phyloP scores from a whole-genome alignment of 2,797 vertebrate genomes.

The Echiichthys vipera region DNA sequence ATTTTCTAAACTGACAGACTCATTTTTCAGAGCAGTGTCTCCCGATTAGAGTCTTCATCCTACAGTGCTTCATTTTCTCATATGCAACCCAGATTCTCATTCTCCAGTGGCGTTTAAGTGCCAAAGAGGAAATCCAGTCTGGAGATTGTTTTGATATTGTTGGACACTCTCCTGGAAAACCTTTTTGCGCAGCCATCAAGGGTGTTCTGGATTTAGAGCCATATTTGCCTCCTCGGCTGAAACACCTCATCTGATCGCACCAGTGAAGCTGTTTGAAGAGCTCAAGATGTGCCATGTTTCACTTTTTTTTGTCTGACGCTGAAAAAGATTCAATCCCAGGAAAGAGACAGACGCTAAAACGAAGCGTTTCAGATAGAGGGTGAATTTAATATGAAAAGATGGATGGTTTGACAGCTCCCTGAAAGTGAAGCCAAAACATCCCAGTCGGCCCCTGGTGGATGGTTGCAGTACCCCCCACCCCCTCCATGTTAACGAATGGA shows the following conservation, averaged over 20 bases:
- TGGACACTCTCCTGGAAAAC: slow-evolving; percentile 82
- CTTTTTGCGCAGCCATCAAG: slow-evolving; percentile 60
- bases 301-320: neutral
- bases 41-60: slow-evolving; percentile 41
- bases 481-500: too few species aligned
- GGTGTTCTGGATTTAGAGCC: slow-evolving; percentile 69
- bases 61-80: slow-evolving; percentile 47
- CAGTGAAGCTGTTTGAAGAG: slow-evolving; percentile 41
- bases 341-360: too few species aligned
- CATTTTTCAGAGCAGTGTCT: slow-evolving; percentile 44
- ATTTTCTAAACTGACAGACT: slow-evolving; percentile 38
- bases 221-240: slow-evolving; percentile 47
- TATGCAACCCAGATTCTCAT: slow-evolving; percentile 63
- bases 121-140: slow-evolving; percentile 79
- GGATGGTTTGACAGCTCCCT: too few species aligned
- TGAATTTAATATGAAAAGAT: too few species aligned
- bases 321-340: neutral
- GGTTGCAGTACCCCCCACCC: too few species aligned
- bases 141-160: slow-evolving; percentile 83
- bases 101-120: slow-evolving; percentile 50
- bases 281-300: slow-evolving; percentile 30
- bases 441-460: too few species aligned
- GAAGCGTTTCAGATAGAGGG: too few species aligned
- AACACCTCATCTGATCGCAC: slow-evolving; percentile 71
- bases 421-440: too few species aligned